Evolutionary conservation across 2,888 invertebrate genomes (phyloP), one percentile per base, ranked within the genome.

Genomic region (Allygus modestus): DNA sequence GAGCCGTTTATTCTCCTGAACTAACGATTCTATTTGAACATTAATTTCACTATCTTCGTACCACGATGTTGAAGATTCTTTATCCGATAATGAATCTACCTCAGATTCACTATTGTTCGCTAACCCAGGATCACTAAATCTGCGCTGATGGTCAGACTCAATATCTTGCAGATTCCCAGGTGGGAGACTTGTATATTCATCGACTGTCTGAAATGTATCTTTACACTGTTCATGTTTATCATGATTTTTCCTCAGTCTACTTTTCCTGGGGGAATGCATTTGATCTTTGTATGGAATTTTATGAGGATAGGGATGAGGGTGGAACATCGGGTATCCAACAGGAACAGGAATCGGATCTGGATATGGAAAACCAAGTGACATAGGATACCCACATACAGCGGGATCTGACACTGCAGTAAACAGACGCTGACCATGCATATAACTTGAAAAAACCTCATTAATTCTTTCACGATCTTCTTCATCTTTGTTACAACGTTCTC

Each of bases 361-460:
- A 46, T 82, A 73, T 33, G 84, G 46, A 28, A 75, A 84, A 17
- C 82, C 65, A 26, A 83, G 61, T 41, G 85, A 81, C 15, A 85
- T 33, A 20, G 91, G 90, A 84, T 91, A 91, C 65, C 90, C 90
- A 77, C 91, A 91, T 41, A 91, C 90, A 65, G 90, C 89, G 0
- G 91, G 91, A 86, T 91, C 91, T 0, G 91, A 91, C 83, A 91
- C 89, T 71, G 92, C 91, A 79, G 91, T 90, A 86, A 92, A 92
- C 81, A 93, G 90, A 85, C 92, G 92, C 83, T 92, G 91, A 37
- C 81, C 81, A n/a, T 81, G 73, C 65, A 85, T 28, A 23, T 73
- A 85, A 46, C 77, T 73, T 37, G 75, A 61, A 33, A 81, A 51
- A 33, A 46, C 79, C 23, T 81, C 81, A 11, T 51, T 46, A 20